These are phyloP conservation scores for Momotus momota DNA, from an alignment of 2,797 vertebrate genomes.

Conservation along the genomic window DNA sequence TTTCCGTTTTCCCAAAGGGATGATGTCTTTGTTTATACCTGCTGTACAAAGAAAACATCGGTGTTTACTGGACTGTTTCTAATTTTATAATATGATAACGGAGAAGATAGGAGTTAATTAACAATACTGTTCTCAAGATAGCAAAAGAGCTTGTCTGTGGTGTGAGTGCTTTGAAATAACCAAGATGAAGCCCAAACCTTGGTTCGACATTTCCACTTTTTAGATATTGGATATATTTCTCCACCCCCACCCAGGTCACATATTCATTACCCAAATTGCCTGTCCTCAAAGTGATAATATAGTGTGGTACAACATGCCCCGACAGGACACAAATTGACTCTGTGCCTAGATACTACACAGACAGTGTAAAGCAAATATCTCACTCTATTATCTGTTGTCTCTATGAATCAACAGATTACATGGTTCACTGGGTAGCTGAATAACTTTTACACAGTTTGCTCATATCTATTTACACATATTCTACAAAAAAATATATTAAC, in stretches of 20 bases:
- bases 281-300: slow-evolving; percentile 80
- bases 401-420: slow-evolving; percentile 85
- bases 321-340: slow-evolving; percentile 84
- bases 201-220: slow-evolving; percentile 72
- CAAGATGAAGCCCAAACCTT: slow-evolving; percentile 58
- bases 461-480: slow-evolving; percentile 85
- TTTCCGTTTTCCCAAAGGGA: slow-evolving; percentile 20
- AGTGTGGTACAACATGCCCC: slow-evolving; percentile 83
- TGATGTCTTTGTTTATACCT: slow-evolving; percentile 7
- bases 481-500: slow-evolving; percentile 80
- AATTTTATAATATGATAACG: slow-evolving; percentile 53
- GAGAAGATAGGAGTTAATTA: slow-evolving; percentile 73
- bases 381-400: slow-evolving; percentile 87
- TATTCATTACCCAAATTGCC: slow-evolving; percentile 85
- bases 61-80: slow-evolving; percentile 53
- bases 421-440: slow-evolving; percentile 83
- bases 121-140: slow-evolving; percentile 63
- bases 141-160: slow-evolving; percentile 29
- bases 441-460: slow-evolving; percentile 85
- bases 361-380: slow-evolving; percentile 82
- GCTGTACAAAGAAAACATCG: slow-evolving; percentile 13
- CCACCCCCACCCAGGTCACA: slow-evolving; percentile 73
- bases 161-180: slow-evolving; percentile 66
- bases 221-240: slow-evolving; percentile 67
- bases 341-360: slow-evolving; percentile 71